phyloP scores from a whole-genome alignment of 2,113 vertebrate genomes.

The Bambusicola thoracicus region DNA sequence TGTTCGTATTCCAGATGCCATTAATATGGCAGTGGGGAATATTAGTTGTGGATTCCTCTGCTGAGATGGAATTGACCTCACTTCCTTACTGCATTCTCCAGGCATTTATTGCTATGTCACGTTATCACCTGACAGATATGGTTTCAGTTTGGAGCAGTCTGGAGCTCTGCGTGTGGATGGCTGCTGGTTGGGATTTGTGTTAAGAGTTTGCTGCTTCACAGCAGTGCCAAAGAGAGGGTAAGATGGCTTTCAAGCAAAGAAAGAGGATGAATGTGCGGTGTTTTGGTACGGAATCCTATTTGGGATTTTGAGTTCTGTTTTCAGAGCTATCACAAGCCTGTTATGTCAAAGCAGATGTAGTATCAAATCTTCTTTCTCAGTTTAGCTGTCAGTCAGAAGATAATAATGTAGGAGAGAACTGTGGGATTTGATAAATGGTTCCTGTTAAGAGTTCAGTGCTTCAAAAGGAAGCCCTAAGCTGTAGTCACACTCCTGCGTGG shows the following conservation, averaged over 20 bases:
- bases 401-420: not conserved
- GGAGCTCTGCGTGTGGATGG: not conserved
- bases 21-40: not conserved
- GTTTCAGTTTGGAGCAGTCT: not conserved
- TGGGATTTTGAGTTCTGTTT: not conserved
- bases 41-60: not conserved
- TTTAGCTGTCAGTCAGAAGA: conserved; percentile 13
- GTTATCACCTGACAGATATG: not conserved
- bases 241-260: not conserved
- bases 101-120: not conserved
- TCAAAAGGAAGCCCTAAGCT: not conserved
- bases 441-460: not conserved
- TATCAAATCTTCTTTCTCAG: conserved; percentile 7
- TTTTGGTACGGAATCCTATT: not conserved
- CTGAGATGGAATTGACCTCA: not conserved
- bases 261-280: not conserved
- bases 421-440: conserved; percentile 10
- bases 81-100: conserved; percentile 27
- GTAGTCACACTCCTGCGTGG: not conserved
- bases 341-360: not conserved
- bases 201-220: not conserved
- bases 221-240: not conserved
- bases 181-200: not conserved
- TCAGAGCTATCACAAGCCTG: not conserved
- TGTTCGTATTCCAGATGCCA: not conserved